Percentiles rank a stretch among this genome's conserved stretches.
phyloP scores from a whole-genome alignment of 2,797 vertebrate species.

The Tauraco hartlaubi region DNA sequence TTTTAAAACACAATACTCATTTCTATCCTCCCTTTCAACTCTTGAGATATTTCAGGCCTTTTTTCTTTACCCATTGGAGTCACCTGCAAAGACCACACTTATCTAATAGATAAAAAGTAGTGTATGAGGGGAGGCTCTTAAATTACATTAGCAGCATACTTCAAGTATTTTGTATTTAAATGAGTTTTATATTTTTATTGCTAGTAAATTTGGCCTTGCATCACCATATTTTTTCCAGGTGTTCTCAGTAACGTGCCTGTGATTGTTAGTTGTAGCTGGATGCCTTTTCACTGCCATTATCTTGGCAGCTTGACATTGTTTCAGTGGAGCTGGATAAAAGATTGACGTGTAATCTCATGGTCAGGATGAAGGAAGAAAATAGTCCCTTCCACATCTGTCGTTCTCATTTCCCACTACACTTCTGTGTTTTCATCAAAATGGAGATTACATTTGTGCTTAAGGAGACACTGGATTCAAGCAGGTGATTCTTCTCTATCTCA shows the following conservation, averaged over 20 bases:
- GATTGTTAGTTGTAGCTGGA: not conserved
- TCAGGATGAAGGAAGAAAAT: not conserved
- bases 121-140: not conserved
- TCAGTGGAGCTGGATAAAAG: not conserved
- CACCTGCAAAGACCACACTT: not conserved
- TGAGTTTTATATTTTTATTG: not conserved
- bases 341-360: not conserved
- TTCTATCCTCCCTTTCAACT: not conserved
- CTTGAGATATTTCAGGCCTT: not conserved
- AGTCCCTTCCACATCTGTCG: not conserved
- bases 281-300: not conserved
- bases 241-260: not conserved
- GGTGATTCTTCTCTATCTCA: not conserved
- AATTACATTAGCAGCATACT: not conserved
- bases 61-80: not conserved
- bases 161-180: not conserved
- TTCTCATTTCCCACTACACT: not conserved
- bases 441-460: not conserved
- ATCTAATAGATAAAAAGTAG: not conserved
- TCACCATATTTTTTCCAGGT: not conserved
- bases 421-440: not conserved
- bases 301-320: fast-evolving
- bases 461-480: not conserved
- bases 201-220: not conserved
- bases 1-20: not conserved